These are phyloP conservation scores for Cladopsammia gracilis DNA, from an alignment of 64 coral and sea anemone genomes.

Conservation along the genomic window DNA sequence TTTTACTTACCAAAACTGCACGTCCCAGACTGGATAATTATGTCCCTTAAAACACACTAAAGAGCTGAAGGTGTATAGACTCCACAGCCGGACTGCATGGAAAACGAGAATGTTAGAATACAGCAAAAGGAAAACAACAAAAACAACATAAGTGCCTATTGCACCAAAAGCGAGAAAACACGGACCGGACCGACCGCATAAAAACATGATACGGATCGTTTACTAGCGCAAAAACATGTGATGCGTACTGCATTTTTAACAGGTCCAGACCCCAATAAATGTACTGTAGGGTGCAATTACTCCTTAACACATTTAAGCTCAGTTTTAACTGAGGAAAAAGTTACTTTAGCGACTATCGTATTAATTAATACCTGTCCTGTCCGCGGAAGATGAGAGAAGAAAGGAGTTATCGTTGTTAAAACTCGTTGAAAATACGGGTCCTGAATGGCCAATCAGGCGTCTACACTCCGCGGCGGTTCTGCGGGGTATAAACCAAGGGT, in stretches of 20 bases:
- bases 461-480: conserved; percentile 88
- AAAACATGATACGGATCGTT: too few species aligned
- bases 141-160: too few species aligned
- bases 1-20: conserved; percentile 89
- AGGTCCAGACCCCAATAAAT: too few species aligned
- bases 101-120: not conserved
- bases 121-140: not conserved
- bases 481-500: not conserved
- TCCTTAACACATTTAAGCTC: too few species aligned
- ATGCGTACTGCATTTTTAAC: too few species aligned
- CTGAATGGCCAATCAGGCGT: conserved; percentile 89
- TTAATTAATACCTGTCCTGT: conserved; percentile 83
- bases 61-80: conserved; percentile 90
- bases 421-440: conserved; percentile 90
- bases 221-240: too few species aligned
- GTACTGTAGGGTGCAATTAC: too few species aligned
- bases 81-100: conserved; percentile 82
- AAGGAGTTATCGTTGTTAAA: conserved; percentile 95
- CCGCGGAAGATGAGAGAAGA: conserved; percentile 90
- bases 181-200: too few species aligned
- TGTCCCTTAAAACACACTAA: conserved; percentile 94
- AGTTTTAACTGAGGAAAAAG: too few species aligned
- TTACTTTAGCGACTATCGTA: too few species aligned
- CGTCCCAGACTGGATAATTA: conserved; percentile 98
- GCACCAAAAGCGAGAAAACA: not conserved